phyloP scores from a whole-genome alignment of 2,888 invertebrate genomes.

The Drosophila peninsularis region DNA sequence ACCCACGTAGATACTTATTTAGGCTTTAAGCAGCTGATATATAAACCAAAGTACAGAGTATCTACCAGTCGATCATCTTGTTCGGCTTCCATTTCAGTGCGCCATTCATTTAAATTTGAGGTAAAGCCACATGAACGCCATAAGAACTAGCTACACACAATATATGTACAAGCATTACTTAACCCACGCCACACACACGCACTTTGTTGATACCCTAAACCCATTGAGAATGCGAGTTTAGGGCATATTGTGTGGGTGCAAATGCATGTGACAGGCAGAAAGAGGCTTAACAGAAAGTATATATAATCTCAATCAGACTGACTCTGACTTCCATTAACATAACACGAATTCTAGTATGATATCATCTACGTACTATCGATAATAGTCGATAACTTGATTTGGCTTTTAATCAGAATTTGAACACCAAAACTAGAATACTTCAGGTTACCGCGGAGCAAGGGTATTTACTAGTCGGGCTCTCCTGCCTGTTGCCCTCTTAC shows the following conservation, averaged over 20 bases:
- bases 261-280: too few species aligned
- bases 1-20: neutral
- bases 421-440: neutral
- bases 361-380: neutral
- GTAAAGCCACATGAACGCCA: conserved; percentile 3
- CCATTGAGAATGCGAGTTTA: neutral
- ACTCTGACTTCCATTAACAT: too few species aligned
- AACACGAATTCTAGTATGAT: neutral
- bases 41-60: neutral
- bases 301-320: neutral
- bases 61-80: neutral
- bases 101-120: conserved; percentile 28
- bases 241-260: neutral
- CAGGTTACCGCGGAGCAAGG: too few species aligned
- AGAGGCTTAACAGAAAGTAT: neutral
- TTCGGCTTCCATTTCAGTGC: neutral
- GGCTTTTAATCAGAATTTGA: too few species aligned
- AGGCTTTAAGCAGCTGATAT: neutral
- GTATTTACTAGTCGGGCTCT: neutral
- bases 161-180: conserved; percentile 28
- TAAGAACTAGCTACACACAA: conserved; percentile 15
- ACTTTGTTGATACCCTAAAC: neutral
- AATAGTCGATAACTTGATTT: neutral
- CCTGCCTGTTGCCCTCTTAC: neutral
- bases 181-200: neutral